Conservation (phyloP, 2,113 vertebrate genomes). For the Cinclus mexicanus region DNA sequence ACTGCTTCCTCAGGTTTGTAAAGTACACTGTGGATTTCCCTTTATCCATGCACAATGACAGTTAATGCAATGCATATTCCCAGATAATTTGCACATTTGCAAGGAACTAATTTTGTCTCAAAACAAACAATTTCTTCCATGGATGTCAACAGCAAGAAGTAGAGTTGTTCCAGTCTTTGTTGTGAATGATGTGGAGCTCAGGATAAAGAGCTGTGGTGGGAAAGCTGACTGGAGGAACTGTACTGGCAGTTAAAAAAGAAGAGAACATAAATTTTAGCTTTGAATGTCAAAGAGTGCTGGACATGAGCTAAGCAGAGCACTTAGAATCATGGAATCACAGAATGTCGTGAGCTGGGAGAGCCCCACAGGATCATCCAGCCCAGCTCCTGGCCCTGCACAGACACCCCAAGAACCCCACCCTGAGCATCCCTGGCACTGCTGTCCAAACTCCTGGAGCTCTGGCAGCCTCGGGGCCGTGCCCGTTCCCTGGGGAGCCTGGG, state of each 20-base stretch:
- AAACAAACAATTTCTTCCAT: not conserved
- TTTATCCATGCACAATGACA: not conserved
- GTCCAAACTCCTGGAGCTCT: not conserved
- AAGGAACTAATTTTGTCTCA: not conserved
- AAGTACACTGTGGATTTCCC: not conserved
- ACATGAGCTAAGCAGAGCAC: not conserved
- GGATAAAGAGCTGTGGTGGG: not conserved
- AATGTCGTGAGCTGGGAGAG: fast-evolving
- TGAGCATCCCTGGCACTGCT: not conserved
- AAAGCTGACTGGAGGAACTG: not conserved
- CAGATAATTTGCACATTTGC: not conserved
- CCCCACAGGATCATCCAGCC: fast-evolving
- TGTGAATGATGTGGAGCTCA: not conserved
- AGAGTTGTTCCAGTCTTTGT: not conserved
- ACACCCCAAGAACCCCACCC: not conserved
- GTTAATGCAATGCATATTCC: not conserved
- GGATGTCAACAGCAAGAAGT: not conserved
- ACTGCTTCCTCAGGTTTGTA: not conserved
- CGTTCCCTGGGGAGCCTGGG: not conserved
- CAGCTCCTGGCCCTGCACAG: not conserved
- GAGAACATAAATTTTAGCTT: not conserved
- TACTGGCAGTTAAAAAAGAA: no score
- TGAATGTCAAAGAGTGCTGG: not conserved
- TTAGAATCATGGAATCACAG: not conserved
- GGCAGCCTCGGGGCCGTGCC: not conserved